Conservation (phyloP, 2,888 invertebrate species). For the Pammene aurita region DNA sequence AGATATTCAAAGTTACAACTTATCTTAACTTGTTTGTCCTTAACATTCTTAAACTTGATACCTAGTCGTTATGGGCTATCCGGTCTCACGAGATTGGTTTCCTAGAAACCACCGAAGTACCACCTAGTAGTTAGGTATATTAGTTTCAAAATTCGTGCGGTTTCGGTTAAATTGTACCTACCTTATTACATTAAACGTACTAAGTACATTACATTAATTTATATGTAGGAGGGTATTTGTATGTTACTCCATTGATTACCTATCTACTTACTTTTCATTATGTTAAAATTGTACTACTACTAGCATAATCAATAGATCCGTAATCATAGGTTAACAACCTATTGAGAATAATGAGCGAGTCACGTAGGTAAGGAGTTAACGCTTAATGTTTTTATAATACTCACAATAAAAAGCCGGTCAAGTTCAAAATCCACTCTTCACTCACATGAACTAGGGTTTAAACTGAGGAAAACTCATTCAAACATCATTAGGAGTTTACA, state of each 20-base stretch:
- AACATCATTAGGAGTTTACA: constrained; percentile 60
- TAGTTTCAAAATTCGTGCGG: too few species aligned
- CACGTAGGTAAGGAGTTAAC: constrained; percentile 15
- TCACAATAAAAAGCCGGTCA: constrained; percentile 56
- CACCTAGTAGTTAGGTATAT: too few species aligned
- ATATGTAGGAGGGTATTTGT: background rate
- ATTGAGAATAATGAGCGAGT: constrained; percentile 28
- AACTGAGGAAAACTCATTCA: constrained; percentile 44
- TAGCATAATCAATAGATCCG: constrained; percentile 7
- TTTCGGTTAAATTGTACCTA: background rate
- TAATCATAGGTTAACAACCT: constrained; percentile 24
- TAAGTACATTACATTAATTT: background rate
- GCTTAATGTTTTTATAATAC: constrained; percentile 36
- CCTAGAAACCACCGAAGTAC: background rate
- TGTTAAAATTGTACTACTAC: background rate
- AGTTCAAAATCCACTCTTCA: constrained; percentile 65
- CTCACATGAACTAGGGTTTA: constrained; percentile 49
- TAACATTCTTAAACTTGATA: background rate
- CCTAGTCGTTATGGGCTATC: background rate
- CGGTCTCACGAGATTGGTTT: background rate
- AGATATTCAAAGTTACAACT: background rate
- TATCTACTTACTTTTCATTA: background rate
- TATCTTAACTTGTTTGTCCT: background rate
- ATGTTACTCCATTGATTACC: too few species aligned
- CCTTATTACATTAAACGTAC: too few species aligned